A percentile compares a stretch with the other conserved stretches of the same genome.
Conservation (phyloP, 2,888 invertebrate species). For the Ypsolopha sequella region DNA sequence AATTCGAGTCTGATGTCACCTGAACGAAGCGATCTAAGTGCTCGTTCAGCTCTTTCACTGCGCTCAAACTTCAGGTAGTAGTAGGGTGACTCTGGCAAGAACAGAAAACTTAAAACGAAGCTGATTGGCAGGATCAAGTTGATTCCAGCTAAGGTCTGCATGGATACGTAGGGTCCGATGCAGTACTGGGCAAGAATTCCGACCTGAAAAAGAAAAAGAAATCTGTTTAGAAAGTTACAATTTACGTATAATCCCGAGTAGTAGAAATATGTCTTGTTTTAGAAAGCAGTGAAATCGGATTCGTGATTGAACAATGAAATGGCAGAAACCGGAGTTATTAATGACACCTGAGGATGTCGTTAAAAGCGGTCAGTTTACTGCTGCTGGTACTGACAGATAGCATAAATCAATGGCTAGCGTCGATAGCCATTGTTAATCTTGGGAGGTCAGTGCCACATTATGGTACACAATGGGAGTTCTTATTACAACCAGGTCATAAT, state of each 20-base stretch:
- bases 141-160: slow-evolving; percentile 63
- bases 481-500: too few relatives aligned
- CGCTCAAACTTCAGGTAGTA: slow-evolving; percentile 66
- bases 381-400: too few relatives aligned
- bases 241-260: too few relatives aligned
- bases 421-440: too few relatives aligned
- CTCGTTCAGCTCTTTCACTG: slow-evolving; percentile 65
- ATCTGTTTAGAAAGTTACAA: not conserved
- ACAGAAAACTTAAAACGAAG: slow-evolving; percentile 67
- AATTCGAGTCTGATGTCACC: slow-evolving; percentile 64
- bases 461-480: too few relatives aligned
- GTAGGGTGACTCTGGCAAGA: slow-evolving; percentile 79
- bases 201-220: slow-evolving; percentile 42
- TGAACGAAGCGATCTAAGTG: slow-evolving; percentile 72
- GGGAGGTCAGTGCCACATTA: too few relatives aligned
- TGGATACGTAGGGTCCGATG: slow-evolving; percentile 70
- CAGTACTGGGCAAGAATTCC: slow-evolving; percentile 74
- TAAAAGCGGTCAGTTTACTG: too few relatives aligned
- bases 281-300: not conserved
- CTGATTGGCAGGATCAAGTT: slow-evolving; percentile 69
- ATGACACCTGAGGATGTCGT: too few relatives aligned
- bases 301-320: not conserved
- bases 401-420: too few relatives aligned
- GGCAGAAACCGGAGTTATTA: not conserved
- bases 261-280: not conserved